phyloP scores from a whole-genome alignment of 2,113 vertebrate genomes.

The Eolophus roseicapilla region DNA sequence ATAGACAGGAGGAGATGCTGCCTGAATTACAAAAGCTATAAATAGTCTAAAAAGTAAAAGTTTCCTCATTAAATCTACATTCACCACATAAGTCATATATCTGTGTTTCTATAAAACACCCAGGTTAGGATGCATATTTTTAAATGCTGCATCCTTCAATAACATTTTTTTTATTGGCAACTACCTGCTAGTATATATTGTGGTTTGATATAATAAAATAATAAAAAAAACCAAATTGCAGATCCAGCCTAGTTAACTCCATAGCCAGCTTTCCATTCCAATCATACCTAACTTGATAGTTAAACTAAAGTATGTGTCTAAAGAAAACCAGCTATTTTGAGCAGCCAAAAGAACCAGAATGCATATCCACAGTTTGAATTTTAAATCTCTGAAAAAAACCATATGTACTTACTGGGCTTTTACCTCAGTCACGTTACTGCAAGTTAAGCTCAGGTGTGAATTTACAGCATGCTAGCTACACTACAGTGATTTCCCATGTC shows the following conservation, averaged over 20 bases:
- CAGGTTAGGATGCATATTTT: not conserved
- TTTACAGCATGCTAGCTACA: not conserved
- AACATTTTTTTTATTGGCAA: not conserved
- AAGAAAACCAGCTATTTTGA: not conserved
- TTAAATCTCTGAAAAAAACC: not conserved
- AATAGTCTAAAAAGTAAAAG: not conserved
- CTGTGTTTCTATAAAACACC: not conserved
- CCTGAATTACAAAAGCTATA: not conserved
- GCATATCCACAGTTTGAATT: not conserved
- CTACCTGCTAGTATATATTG: not conserved
- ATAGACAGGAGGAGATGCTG: not conserved
- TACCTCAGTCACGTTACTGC: not conserved
- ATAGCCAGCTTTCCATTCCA: not conserved
- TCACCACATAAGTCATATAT: not conserved
- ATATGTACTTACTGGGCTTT: not conserved
- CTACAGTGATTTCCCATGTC: not conserved
- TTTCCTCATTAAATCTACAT: not conserved
- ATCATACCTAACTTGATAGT: not conserved
- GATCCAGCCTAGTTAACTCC: not conserved
- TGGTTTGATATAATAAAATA: not conserved
- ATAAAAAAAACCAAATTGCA: not conserved
- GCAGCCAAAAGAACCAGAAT: not conserved
- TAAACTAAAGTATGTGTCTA: not conserved
- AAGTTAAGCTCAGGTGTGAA: not conserved
- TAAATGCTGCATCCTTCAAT: not conserved